A percentile compares a stretch with the other conserved stretches of the same genome.
These are phyloP conservation scores for Ctena decussata DNA, from an alignment of 2,888 invertebrate species.

Conservation along the genomic window DNA sequence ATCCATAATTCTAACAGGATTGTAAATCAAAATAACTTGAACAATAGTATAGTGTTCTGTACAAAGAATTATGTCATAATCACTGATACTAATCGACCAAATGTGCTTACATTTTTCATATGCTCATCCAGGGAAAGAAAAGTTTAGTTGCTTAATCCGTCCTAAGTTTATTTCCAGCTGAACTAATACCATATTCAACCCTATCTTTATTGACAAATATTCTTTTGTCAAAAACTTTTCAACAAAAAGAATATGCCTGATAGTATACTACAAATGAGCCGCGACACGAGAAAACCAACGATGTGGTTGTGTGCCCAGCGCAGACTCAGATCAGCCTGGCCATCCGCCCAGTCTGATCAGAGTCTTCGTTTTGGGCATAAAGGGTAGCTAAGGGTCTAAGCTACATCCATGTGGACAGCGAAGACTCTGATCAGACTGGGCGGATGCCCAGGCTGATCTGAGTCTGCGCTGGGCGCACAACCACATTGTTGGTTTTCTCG, in stretches of 20 bases:
- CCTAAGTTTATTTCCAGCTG: background rate
- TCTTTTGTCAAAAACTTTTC: background rate
- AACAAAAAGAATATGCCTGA: background rate
- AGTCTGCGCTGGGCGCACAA: no score
- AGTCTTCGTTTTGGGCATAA: no score
- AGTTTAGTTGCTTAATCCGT: background rate
- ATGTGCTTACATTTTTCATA: background rate
- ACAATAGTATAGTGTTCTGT: background rate
- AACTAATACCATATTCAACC: background rate
- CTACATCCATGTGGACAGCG: no score
- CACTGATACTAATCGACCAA: background rate
- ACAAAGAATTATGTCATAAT: background rate
- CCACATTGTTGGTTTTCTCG: no score
- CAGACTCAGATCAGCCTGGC: no score
- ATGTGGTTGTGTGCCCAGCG: no score
- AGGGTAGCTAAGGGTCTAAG: no score
- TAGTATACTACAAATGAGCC: background rate
- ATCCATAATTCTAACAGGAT: background rate
- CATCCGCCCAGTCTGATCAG: no score
- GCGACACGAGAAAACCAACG: no score
- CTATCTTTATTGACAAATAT: slow-evolving; percentile 1
- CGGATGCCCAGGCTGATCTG: no score
- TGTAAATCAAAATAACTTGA: background rate
- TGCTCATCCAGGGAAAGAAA: background rate
- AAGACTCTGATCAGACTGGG: no score